Evolutionary conservation across 1,140 invertebrate species (phyloP).

Genomic region (Holcopasites calliopsidis): DNA sequence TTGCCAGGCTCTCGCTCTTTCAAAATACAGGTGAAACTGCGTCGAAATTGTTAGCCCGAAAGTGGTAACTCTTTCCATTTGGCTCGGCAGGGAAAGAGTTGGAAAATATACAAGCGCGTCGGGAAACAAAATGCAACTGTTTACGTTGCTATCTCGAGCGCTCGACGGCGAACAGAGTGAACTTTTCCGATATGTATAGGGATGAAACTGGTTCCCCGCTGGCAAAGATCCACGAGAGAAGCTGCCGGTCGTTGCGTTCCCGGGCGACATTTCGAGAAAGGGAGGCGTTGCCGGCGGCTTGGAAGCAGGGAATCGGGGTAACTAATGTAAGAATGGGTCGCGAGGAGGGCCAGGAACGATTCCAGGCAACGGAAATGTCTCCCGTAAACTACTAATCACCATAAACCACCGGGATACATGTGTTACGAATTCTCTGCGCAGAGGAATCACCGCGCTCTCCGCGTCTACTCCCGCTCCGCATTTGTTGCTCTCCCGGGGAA

Average conservation of each 20-base stretch:
- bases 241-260: conserved; percentile 18
- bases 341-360: conserved; percentile 65
- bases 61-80: too few species aligned
- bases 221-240: conserved; percentile 34
- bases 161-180: too few species aligned
- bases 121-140: too few species aligned
- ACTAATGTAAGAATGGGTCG: conserved; percentile 65
- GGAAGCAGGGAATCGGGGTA: conserved; percentile 53
- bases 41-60: too few species aligned
- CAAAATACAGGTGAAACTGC: too few species aligned
- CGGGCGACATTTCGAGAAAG: conserved; percentile 32
- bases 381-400: conserved; percentile 77
- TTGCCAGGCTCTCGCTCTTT: too few species aligned
- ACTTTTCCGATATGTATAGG: neutral
- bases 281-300: conserved; percentile 27
- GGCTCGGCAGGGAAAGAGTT: too few species aligned
- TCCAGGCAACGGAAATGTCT: conserved; percentile 73
- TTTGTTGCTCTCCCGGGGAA: conserved; percentile 68
- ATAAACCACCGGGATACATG: conserved; percentile 77
- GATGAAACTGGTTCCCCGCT: neutral
- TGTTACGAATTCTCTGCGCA: conserved; percentile 76
- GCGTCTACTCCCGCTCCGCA: conserved; percentile 55
- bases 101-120: too few species aligned
- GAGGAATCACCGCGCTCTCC: conserved; percentile 63
- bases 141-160: too few species aligned